phyloP scores from a whole-genome alignment of 2,888 invertebrate species.

The Microctonus hyperodae region DNA sequence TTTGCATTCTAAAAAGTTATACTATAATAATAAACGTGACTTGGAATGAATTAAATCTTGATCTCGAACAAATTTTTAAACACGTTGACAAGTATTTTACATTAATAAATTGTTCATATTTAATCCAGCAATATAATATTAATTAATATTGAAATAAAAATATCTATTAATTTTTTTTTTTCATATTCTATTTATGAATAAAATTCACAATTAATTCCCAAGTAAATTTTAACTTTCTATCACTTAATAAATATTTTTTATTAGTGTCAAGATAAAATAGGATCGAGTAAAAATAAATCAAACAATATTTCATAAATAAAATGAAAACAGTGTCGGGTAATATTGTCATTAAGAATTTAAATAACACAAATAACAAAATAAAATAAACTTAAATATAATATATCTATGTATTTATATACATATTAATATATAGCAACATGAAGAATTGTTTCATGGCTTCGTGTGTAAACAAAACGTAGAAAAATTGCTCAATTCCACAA shows the following conservation, averaged over 20 bases:
- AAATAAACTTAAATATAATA: not conserved
- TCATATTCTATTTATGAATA: no score
- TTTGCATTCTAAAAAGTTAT: slow-evolving; percentile 43
- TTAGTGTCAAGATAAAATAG: not conserved
- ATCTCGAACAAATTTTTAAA: slow-evolving; percentile 40
- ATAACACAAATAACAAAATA: not conserved
- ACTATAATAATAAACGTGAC: slow-evolving; percentile 45
- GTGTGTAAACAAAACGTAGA: slow-evolving; percentile 46
- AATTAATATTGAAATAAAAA: no score
- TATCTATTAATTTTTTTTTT: no score
- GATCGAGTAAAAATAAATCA: not conserved
- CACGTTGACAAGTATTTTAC: no score
- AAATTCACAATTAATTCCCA: no score
- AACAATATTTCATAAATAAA: not conserved
- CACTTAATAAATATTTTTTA: no score
- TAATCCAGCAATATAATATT: no score
- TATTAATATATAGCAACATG: not conserved
- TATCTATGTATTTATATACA: no score
- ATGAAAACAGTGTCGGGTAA: slow-evolving; percentile 22
- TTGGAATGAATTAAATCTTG: slow-evolving; percentile 47
- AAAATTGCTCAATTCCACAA: slow-evolving; percentile 47
- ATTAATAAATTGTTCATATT: no score
- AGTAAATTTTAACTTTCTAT: no score
- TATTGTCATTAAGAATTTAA: slow-evolving; percentile 1
- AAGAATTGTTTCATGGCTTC: slow-evolving; percentile 3